A percentile compares a stretch with the other conserved stretches of the same genome.
These are phyloP conservation scores for Chaetodon auriga DNA, from an alignment of 2,113 vertebrate genomes.

Conservation along the genomic window DNA sequence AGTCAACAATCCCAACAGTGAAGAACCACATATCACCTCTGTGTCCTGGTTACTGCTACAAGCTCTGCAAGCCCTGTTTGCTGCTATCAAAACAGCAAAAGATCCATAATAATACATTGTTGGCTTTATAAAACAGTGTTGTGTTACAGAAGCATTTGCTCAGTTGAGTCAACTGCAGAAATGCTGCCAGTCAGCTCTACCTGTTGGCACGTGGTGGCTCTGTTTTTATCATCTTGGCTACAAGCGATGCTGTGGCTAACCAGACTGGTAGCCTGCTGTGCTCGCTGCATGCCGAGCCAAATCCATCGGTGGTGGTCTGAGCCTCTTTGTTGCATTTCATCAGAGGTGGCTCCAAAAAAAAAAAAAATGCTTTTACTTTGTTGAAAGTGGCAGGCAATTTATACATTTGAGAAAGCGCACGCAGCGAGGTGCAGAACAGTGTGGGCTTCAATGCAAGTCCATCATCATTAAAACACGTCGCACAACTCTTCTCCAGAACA, in stretches of 20 bases:
- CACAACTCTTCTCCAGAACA: constrained; percentile 5
- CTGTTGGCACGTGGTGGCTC: constrained; percentile 34
- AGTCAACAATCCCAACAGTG: not conserved
- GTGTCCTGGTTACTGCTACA: not conserved
- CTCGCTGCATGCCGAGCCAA: constrained; percentile 37
- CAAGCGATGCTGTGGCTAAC: constrained; percentile 33
- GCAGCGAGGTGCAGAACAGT: not conserved
- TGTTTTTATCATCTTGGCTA: constrained; percentile 55
- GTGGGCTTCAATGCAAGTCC: not conserved
- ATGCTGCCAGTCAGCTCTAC: constrained; percentile 42
- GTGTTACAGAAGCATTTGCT: not conserved
- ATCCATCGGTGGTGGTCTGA: constrained; percentile 25
- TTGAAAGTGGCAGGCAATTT: constrained; percentile 16
- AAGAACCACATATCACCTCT: not conserved
- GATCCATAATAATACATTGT: not conserved
- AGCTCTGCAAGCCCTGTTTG: not conserved
- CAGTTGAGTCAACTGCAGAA: not conserved
- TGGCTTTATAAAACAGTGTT: not conserved
- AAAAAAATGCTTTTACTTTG: constrained; percentile 5
- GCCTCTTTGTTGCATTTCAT: constrained; percentile 54
- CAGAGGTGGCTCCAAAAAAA: constrained; percentile 31
- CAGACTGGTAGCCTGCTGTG: constrained; percentile 49
- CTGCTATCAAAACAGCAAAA: not conserved
- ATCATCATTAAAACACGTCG: constrained; percentile 2
- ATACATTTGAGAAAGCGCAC: constrained; percentile 17